A percentile compares a stretch with the other conserved stretches of the same genome.
Evolutionary conservation across 92 coral and sea anemone species (phyloP).

Genomic region (Parazoanthus atlanticus): DNA sequence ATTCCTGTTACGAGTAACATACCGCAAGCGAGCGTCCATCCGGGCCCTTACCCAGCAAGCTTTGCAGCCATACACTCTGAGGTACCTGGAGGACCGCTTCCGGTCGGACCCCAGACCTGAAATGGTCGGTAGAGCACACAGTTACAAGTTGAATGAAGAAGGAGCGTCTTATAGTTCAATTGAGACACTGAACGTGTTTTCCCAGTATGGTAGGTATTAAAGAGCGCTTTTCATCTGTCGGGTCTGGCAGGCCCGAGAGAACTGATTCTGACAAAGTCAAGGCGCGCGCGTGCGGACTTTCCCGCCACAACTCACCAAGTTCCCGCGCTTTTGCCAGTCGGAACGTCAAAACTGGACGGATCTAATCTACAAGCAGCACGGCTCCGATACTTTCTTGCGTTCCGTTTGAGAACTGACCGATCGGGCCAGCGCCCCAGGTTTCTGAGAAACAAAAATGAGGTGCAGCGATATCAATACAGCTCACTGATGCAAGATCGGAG

Average conservation of each 20-base stretch:
- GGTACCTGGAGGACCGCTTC: constrained; percentile 39
- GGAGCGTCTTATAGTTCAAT: not conserved
- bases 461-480: too few species aligned
- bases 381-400: too few species aligned
- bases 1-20: constrained; percentile 51
- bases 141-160: not conserved
- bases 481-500: too few species aligned
- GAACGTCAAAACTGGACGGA: too few species aligned
- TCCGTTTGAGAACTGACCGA: too few species aligned
- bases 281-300: too few species aligned
- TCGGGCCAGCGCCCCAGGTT: too few species aligned
- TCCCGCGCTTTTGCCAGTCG: too few species aligned
- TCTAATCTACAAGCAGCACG: too few species aligned
- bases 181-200: constrained; percentile 4
- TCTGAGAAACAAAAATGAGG: too few species aligned
- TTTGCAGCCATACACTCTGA: constrained; percentile 25
- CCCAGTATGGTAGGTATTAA: constrained; percentile 8
- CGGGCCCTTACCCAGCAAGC: constrained; percentile 47
- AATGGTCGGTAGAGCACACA: not conserved
- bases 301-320: too few species aligned
- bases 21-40: constrained; percentile 42
- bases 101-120: not conserved
- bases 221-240: not conserved
- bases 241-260: not conserved
- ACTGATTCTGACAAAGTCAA: too few species aligned